A percentile compares a stretch with the other conserved stretches of the same genome.
Evolutionary conservation across 2,113 vertebrate species (phyloP).

Genomic region (Heteronetta atricapilla): DNA sequence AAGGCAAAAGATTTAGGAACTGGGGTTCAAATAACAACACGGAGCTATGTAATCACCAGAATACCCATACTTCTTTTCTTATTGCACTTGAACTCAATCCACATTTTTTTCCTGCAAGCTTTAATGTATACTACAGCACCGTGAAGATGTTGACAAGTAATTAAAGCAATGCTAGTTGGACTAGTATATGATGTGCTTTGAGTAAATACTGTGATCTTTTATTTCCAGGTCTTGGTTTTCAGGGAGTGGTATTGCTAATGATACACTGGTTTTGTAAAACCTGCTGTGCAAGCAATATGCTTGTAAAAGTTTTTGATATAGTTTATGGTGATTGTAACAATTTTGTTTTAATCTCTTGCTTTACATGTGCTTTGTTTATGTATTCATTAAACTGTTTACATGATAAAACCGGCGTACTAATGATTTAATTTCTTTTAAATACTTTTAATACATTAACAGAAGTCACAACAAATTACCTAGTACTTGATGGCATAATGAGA

Average conservation of each 20-base stretch:
- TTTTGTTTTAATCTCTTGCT: constrained; percentile 53
- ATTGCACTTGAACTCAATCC: not conserved
- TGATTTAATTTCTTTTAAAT: constrained; percentile 25
- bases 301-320: constrained; percentile 14
- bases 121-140: not conserved
- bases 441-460: constrained; percentile 60
- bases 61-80: not conserved
- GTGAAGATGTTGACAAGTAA: not conserved
- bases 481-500: rapidly evolving
- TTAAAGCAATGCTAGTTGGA: not conserved
- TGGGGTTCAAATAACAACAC: not conserved
- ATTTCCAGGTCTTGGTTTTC: constrained; percentile 9
- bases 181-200: not conserved
- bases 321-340: constrained; percentile 25
- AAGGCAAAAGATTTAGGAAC: not conserved
- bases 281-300: not conserved
- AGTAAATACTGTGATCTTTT: constrained; percentile 30
- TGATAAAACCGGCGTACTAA: constrained; percentile 52
- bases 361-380: constrained; percentile 40
- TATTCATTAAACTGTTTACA: constrained; percentile 72
- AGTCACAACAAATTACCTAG: not conserved
- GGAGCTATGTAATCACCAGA: not conserved
- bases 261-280: not conserved
- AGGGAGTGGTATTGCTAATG: not conserved
- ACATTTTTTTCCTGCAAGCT: not conserved